phyloP scores from a whole-genome alignment of 2,797 vertebrate genomes.

The Notoglanidium macrostoma region DNA sequence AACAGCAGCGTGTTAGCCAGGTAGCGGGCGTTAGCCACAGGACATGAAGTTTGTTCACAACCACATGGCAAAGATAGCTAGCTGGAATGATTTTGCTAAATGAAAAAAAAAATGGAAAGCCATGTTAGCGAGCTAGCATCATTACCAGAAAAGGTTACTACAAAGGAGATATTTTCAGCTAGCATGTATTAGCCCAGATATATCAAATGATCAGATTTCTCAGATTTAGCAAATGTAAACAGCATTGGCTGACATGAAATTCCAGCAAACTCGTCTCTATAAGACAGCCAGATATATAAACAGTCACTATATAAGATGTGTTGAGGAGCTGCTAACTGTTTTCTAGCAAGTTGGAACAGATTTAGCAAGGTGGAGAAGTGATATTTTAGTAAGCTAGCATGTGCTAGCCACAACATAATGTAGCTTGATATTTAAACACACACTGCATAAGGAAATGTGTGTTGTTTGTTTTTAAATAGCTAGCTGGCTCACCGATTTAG shows the following conservation, averaged over 20 bases:
- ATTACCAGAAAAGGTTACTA: neutral
- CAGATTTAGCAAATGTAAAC: neutral
- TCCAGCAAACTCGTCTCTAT: neutral
- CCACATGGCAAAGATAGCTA: neutral
- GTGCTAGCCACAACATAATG: too few species aligned
- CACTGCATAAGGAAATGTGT: neutral
- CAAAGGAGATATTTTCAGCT: neutral
- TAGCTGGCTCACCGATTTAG: neutral
- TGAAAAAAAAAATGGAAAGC: neutral
- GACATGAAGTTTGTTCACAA: neutral
- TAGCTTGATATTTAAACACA: neutral
- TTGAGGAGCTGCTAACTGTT: too few species aligned
- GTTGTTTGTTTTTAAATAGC: neutral
- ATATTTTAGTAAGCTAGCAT: neutral
- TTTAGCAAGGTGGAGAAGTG: neutral
- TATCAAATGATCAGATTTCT: neutral
- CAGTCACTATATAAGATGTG: neutral
- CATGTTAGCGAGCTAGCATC: neutral
- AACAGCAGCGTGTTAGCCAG: neutral
- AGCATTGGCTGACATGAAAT: neutral
- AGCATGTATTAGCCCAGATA: neutral
- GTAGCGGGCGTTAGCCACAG: neutral
- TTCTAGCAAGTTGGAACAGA: neutral
- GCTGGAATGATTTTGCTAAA: neutral
- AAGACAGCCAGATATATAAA: neutral